A percentile compares a stretch with the other conserved stretches of the same genome.
These are phyloP conservation scores for Megalops cyprinoides DNA, from an alignment of 2,797 vertebrate species.

Conservation along the genomic window DNA sequence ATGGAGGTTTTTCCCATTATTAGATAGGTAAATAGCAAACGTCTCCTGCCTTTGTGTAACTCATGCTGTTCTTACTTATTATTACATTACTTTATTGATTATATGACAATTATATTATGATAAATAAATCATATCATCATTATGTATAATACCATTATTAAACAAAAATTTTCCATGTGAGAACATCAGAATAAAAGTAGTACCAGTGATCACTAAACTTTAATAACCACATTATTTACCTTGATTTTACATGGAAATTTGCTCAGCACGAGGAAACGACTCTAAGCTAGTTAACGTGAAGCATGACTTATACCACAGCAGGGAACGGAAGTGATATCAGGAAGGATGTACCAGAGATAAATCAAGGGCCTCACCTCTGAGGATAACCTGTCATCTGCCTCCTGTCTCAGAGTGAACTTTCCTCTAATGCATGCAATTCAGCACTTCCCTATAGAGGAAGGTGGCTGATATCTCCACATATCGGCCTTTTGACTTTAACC, in stretches of 20 bases:
- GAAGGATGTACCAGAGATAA: neutral
- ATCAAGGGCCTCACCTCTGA: neutral
- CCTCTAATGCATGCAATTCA: neutral
- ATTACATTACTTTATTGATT: too few relatives aligned
- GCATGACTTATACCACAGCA: neutral
- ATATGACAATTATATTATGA: too few relatives aligned
- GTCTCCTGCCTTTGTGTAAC: too few relatives aligned
- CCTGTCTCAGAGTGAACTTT: neutral
- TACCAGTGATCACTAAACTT: neutral
- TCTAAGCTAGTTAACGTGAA: neutral
- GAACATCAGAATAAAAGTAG: neutral
- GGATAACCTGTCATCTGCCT: neutral
- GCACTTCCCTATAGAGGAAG: neutral
- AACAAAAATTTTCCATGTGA: neutral
- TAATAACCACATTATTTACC: neutral
- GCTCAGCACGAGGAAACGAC: neutral
- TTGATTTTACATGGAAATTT: neutral
- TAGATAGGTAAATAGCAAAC: too few relatives aligned
- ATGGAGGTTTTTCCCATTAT: too few relatives aligned
- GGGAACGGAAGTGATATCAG: too few relatives aligned
- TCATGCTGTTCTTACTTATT: too few relatives aligned
- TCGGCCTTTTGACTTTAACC: neutral
- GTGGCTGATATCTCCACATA: neutral
- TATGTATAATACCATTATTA: neutral
- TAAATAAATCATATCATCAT: too few relatives aligned